phyloP scores from a whole-genome alignment of 2,888 invertebrate genomes.

The Chrysodeixis includens region DNA sequence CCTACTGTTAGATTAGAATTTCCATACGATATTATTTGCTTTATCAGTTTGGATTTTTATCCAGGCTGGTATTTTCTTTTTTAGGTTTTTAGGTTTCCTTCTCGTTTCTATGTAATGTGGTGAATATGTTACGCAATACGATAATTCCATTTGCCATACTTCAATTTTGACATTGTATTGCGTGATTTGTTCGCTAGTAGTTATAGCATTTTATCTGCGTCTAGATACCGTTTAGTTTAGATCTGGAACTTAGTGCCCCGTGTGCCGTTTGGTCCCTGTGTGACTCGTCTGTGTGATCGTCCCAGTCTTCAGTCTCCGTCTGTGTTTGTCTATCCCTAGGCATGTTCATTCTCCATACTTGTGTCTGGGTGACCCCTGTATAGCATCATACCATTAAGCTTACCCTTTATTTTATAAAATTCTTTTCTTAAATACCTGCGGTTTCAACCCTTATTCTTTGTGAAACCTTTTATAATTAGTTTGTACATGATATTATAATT shows the following conservation, averaged over 20 bases:
- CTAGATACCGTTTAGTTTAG: conserved; percentile 74
- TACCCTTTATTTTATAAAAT: conserved; percentile 50
- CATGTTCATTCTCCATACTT: conserved; percentile 68
- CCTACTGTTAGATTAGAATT: conserved; percentile 82
- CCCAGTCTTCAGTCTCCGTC: conserved; percentile 60
- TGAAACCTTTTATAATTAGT: conserved; percentile 44
- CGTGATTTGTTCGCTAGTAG: conserved; percentile 78
- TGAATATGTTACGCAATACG: conserved; percentile 66
- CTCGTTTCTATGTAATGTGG: conserved; percentile 56
- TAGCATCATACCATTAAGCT: conserved; percentile 63
- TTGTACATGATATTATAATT: conserved; percentile 38
- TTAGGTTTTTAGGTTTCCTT: conserved; percentile 59
- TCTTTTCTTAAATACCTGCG: conserved; percentile 47
- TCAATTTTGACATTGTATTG: conserved; percentile 16
- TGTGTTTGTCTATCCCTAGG: conserved; percentile 70
- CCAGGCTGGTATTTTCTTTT: conserved; percentile 60
- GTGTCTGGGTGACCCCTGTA: conserved; percentile 68
- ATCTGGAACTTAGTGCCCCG: conserved; percentile 65
- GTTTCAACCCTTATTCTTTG: conserved; percentile 42
- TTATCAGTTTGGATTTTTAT: conserved; percentile 64
- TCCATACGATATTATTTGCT: conserved; percentile 70
- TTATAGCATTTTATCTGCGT: conserved; percentile 62
- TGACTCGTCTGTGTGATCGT: conserved; percentile 62
- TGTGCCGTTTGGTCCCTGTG: conserved; percentile 71
- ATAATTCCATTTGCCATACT: background rate